phyloP scores from a whole-genome alignment of 2,888 invertebrate genomes.

The Choristoneura rosaceana region DNA sequence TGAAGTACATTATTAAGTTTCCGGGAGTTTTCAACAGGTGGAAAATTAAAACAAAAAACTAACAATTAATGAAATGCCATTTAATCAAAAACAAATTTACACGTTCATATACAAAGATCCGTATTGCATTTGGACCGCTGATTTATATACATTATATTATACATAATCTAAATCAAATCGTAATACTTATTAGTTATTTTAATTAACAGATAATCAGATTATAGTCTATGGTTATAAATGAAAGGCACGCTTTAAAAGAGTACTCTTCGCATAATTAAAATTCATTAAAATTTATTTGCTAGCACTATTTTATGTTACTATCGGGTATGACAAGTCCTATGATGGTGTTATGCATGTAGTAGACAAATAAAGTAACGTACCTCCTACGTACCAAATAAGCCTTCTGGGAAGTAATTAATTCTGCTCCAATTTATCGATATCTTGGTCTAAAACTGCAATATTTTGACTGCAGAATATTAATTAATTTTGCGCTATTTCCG shows the following conservation, averaged over 20 bases:
- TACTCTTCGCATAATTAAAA: conserved; percentile 21
- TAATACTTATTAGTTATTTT: conserved; percentile 50
- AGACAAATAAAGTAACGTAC: conserved; percentile 3
- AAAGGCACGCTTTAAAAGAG: conserved; percentile 43
- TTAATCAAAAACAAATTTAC: conserved; percentile 78
- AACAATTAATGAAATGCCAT: conserved; percentile 57
- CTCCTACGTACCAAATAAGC: not conserved
- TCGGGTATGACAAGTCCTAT: conserved; percentile 22
- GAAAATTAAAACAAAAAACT: conserved; percentile 28
- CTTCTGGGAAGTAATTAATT: not conserved
- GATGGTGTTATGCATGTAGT: not conserved
- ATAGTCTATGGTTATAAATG: conserved; percentile 45
- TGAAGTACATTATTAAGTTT: not conserved
- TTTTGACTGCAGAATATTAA: conserved; percentile 1
- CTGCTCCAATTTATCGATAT: not conserved
- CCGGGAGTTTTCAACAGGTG: not conserved
- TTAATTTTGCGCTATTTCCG: not conserved
- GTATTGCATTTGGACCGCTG: conserved; percentile 39
- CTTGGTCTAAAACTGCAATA: not conserved
- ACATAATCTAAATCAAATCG: conserved; percentile 47
- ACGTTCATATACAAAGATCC: conserved; percentile 67
- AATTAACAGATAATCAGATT: conserved; percentile 28
- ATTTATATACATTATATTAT: conserved; percentile 51
- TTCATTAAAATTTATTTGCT: conserved; percentile 16
- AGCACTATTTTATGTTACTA: conserved; percentile 10